phyloP scores from a whole-genome alignment of 1,140 invertebrate species.

The Hypsibius dujardini region DNA sequence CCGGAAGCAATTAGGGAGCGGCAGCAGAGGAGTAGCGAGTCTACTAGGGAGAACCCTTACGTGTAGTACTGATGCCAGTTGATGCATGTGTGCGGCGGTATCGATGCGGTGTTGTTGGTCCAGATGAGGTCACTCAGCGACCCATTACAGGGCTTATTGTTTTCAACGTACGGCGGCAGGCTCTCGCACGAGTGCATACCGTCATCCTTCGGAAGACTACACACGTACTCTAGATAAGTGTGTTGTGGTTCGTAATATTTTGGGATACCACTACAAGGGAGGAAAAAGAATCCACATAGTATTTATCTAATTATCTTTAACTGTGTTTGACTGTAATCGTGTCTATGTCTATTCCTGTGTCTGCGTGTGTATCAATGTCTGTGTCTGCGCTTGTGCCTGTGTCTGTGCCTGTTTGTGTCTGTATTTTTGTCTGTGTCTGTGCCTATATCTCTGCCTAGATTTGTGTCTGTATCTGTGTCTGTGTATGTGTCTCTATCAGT shows the following conservation, averaged over 20 bases:
- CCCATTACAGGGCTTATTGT: conserved; percentile 26
- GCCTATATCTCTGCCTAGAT: too few relatives aligned
- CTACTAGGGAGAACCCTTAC: too few relatives aligned
- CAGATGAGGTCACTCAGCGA: conserved; percentile 19
- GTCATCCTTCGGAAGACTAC: conserved; percentile 71
- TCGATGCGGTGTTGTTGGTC: not conserved
- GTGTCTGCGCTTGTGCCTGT: too few relatives aligned
- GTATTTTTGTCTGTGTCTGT: too few relatives aligned
- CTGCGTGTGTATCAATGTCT: too few relatives aligned
- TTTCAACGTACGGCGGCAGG: conserved; percentile 46
- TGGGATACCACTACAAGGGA: conserved; percentile 20
- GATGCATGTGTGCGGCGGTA: conserved; percentile 47
- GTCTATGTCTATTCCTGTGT: not conserved
- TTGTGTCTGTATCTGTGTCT: too few relatives aligned
- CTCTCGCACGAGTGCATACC: conserved; percentile 82
- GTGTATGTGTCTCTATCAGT: too few relatives aligned
- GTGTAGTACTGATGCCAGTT: conserved; percentile 99
- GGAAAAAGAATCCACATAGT: too few relatives aligned
- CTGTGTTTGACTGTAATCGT: not conserved
- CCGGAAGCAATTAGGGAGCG: too few relatives aligned
- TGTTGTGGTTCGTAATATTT: conserved; percentile 38
- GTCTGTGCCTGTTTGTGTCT: too few relatives aligned
- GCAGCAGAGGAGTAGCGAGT: too few relatives aligned
- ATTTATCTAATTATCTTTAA: too few relatives aligned
- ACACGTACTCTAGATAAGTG: conserved; percentile 90